Conservation (phyloP, 2,888 invertebrate genomes). For the Seira sanloemensis region DNA sequence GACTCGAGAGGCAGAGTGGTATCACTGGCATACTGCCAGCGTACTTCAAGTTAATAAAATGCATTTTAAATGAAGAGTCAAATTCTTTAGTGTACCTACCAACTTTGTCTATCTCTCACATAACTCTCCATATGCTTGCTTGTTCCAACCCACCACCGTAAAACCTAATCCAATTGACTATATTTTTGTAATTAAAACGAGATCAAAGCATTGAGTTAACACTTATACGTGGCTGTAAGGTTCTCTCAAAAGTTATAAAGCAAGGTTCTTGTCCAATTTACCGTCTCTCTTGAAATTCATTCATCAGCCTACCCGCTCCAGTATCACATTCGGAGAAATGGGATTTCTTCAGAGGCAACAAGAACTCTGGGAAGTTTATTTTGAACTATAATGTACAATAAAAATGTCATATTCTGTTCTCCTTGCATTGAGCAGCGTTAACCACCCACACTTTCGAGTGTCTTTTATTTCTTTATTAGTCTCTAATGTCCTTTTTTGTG, state of each 20-base stretch:
- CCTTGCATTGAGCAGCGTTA: slow-evolving; percentile 10
- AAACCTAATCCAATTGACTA: background rate
- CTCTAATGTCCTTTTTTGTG: slow-evolving; percentile 60
- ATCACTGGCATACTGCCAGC: background rate
- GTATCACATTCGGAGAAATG: background rate
- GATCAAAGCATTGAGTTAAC: slow-evolving; percentile 6
- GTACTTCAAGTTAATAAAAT: no score
- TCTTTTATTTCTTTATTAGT: slow-evolving; percentile 63
- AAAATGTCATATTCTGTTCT: background rate
- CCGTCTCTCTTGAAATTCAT: background rate
- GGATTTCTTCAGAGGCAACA: no score
- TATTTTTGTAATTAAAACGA: slow-evolving; percentile 40
- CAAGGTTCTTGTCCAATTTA: background rate
- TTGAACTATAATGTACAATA: background rate
- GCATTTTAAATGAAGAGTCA: background rate
- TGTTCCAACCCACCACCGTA: background rate
- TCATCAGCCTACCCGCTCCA: background rate
- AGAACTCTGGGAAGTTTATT: background rate
- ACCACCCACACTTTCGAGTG: slow-evolving; percentile 39
- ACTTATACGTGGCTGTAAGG: no score
- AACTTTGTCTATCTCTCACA: background rate
- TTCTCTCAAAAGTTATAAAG: background rate
- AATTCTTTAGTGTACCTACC: background rate
- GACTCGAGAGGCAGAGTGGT: no score
- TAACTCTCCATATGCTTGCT: background rate